Evolutionary conservation across 2,888 invertebrate species (phyloP), one percentile per base, ranked within the genome.

Genomic region (Brassicogethes aeneus): DNA sequence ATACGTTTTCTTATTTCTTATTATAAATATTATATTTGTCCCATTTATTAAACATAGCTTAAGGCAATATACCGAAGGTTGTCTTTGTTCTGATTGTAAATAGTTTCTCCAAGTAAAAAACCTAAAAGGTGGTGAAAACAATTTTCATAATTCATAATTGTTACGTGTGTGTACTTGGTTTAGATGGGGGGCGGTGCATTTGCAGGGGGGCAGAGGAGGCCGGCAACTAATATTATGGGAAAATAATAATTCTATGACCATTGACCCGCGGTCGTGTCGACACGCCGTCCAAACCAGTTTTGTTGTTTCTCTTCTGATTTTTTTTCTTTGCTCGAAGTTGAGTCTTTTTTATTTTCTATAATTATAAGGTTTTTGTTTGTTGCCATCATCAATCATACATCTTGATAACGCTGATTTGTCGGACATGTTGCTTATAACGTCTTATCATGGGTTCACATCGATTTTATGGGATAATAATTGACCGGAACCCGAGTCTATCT

Each of bases 171-270:
- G 23, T 23, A 23, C 23, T 5, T 23, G 5, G 5, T n/a, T n/a
- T n/a, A n/a, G n/a, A n/a, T n/a, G n/a, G n/a, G n/a, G n/a, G n/a
- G n/a, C n/a, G n/a, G n/a, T n/a, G n/a, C n/a, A n/a, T n/a, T n/a
- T n/a, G n/a, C n/a, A n/a, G n/a, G n/a, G n/a, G n/a, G n/a, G n/a
- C n/a, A n/a, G n/a, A n/a, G n/a, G n/a, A n/a, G n/a, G 12, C 32
- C 8, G 14, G 50, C 51, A 47, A 50, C 52, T 50, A 50, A 46
- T 55, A 57, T 59, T 60, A 59, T 57, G 59, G 56, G 57, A 64
- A 63, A 62, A 60, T 63, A 63, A 64, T 62, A 62, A 62, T 61
- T 61, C 57, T 56, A 51, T 65, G 65, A 64, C 62, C 64, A 58
- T 65, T 64, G 64, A 65, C 64, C 59, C 49, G 48, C 44, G 52